Conservation (phyloP, 1,140 invertebrate genomes). For the Drosophila novamexicana region DNA sequence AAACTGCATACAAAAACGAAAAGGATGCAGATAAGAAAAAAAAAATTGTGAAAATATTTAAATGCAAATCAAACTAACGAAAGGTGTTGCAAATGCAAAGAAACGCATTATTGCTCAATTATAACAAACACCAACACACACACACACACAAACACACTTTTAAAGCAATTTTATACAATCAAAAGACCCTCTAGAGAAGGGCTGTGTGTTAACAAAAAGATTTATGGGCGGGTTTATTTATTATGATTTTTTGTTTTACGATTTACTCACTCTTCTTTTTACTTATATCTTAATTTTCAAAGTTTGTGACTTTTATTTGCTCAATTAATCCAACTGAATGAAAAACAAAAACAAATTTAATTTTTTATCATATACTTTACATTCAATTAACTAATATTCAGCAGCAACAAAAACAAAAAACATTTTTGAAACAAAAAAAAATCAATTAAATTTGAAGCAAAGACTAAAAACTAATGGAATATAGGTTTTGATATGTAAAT, state of each 20-base stretch:
- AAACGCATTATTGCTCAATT: conserved; percentile 46
- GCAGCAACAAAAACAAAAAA: not conserved
- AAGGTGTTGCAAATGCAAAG: conserved; percentile 39
- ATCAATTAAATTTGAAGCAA: conserved; percentile 52
- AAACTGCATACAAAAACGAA: conserved; percentile 61
- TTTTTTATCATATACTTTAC: conserved; percentile 34
- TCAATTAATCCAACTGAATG: conserved; percentile 43
- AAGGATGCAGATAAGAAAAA: conserved; percentile 50
- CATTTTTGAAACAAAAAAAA: conserved; percentile 27
- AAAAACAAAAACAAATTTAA: conserved; percentile 5
- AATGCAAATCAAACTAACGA: conserved; percentile 63
- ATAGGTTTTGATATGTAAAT: conserved; percentile 61
- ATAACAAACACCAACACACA: conserved; percentile 30
- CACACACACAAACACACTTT: conserved; percentile 9
- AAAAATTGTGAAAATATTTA: conserved; percentile 56
- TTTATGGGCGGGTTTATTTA: conserved; percentile 36
- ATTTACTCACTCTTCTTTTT: conserved; percentile 28
- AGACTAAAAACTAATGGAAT: conserved; percentile 71
- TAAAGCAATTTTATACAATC: conserved; percentile 61
- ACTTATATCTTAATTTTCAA: conserved; percentile 24
- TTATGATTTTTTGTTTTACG: conserved; percentile 48
- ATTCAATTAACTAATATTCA: conserved; percentile 32
- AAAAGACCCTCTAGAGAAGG: conserved; percentile 24
- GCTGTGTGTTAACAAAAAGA: conserved; percentile 20
- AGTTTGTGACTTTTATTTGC: conserved; percentile 32